These are phyloP conservation scores for Passer montanus DNA, from an alignment of 2,113 vertebrate species.

Conservation along the genomic window DNA sequence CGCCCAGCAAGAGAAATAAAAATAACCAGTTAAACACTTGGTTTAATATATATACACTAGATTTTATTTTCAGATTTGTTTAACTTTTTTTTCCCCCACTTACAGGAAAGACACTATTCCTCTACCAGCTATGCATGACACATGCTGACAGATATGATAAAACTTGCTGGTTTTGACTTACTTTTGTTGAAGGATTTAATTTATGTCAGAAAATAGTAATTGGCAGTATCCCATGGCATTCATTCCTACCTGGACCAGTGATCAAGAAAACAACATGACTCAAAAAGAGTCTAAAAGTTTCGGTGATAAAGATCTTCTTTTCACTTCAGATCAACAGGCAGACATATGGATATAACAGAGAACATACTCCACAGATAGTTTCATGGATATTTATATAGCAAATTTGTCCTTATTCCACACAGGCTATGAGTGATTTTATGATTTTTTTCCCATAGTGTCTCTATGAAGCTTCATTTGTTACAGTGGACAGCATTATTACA, in stretches of 20 bases:
- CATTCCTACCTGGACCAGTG: not conserved
- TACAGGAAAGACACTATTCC: not conserved
- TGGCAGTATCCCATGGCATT: not conserved
- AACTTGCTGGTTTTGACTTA: not conserved
- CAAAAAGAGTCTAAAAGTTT: not conserved
- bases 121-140: not conserved
- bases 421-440: not conserved
- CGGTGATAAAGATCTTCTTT: not conserved
- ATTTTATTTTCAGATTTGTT: not conserved
- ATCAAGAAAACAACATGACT: not conserved
- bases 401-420: not conserved
- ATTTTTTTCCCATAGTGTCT: not conserved
- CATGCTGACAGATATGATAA: not conserved
- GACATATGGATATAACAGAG: not conserved
- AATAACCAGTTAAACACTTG: not conserved
- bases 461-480: not conserved
- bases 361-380: not conserved
- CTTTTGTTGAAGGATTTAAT: not conserved
- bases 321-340: not conserved
- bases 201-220: not conserved
- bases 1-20: not conserved
- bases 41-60: not conserved
- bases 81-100: not conserved
- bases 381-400: not conserved
- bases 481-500: not conserved